Evolutionary conservation across 2,113 vertebrate genomes (phyloP).

Genomic region (Cyrtonyx montezumae): DNA sequence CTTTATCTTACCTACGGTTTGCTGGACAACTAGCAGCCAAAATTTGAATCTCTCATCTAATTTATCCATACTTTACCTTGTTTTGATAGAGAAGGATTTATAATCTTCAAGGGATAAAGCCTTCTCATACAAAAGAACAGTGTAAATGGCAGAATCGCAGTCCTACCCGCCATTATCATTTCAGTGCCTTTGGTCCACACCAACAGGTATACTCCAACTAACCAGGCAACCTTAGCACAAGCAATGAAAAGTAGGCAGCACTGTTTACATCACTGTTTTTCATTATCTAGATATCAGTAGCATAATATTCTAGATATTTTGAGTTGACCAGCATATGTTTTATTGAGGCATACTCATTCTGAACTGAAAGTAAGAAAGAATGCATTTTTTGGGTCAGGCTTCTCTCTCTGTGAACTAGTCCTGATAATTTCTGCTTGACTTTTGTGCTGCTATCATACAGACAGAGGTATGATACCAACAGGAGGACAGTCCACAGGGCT

Average conservation of each 20-base stretch:
- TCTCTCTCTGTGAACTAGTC: neutral
- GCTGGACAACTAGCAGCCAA: neutral
- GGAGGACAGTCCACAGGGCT: neutral
- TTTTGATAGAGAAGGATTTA: neutral
- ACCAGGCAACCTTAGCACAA: neutral
- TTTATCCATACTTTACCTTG: neutral
- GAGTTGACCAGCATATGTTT: neutral
- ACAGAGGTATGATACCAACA: neutral
- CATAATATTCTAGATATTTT: neutral
- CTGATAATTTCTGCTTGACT: neutral
- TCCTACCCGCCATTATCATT: neutral
- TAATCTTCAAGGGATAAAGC: neutral
- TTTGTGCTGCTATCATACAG: neutral
- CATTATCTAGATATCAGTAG: neutral
- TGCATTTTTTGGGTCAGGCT: neutral
- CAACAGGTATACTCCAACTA: neutral
- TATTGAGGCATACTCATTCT: neutral
- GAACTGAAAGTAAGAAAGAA: neutral
- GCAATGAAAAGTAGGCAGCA: neutral
- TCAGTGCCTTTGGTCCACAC: neutral
- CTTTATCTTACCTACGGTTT: neutral
- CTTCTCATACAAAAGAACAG: neutral
- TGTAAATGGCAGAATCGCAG: neutral
- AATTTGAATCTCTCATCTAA: neutral
- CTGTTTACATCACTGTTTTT: neutral